Percentiles rank a stretch among this genome's conserved stretches.
Conservation (phyloP, 2,113 vertebrate species). For the Charina bottae region DNA sequence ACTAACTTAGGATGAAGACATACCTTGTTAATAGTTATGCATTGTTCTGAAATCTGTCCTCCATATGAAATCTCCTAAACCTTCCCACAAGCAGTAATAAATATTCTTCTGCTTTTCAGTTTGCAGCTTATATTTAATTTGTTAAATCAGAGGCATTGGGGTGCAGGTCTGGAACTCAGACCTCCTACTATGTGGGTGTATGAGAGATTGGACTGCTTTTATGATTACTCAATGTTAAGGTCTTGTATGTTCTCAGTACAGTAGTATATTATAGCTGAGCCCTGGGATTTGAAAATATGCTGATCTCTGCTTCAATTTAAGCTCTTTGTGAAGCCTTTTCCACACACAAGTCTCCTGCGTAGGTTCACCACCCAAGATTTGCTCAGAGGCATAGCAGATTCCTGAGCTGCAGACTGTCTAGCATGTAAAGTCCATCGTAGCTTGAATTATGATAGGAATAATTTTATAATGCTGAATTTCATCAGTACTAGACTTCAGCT, state of each 20-base stretch:
- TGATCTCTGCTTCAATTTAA: not conserved
- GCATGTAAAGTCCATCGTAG: not conserved
- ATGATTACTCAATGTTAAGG: not conserved
- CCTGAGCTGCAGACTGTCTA: not conserved
- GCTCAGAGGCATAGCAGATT: not conserved
- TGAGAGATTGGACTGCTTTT: not conserved
- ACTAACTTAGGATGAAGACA: not conserved
- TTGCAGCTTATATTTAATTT: not conserved
- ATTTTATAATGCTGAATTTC: not conserved
- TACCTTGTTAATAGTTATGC: not conserved
- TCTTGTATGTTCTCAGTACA: not conserved
- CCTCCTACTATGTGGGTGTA: not conserved
- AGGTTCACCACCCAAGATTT: not conserved
- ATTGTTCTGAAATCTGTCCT: not conserved
- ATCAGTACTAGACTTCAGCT: not conserved
- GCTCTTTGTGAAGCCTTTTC: not conserved
- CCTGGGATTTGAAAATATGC: not conserved
- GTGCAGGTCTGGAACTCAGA: not conserved
- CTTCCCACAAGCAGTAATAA: not conserved
- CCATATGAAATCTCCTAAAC: not conserved
- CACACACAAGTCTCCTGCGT: not conserved
- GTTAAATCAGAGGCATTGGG: not conserved
- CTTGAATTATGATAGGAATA: not conserved
- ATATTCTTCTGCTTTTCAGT: not conserved
- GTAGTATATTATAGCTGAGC: not conserved